phyloP scores from a whole-genome alignment of 37 sponge, comb jelly and placozoan genomes.

The Bolinopsis microptera region DNA sequence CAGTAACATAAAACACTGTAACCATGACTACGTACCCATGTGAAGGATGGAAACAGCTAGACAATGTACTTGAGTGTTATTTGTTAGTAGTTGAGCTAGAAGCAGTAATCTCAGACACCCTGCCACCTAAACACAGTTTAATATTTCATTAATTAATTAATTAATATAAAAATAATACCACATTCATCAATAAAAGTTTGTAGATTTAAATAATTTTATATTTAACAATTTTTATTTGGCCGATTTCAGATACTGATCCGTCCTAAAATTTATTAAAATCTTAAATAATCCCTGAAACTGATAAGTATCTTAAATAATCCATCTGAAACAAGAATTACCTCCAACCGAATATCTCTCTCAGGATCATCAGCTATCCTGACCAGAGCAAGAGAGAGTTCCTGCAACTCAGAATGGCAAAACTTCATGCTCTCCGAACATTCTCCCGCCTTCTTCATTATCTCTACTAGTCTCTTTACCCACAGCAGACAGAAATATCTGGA shows the following conservation, averaged over 20 bases:
- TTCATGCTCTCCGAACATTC: slow-evolving; percentile 40
- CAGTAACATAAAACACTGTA: no score
- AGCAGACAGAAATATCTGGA: slow-evolving; percentile 51
- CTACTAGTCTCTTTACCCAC: slow-evolving; percentile 41
- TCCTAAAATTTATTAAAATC: no score
- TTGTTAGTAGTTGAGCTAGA: background rate
- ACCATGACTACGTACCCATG: slow-evolving; percentile 14
- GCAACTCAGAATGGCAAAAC: background rate
- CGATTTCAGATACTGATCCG: no score
- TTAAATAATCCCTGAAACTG: no score
- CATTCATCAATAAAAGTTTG: no score
- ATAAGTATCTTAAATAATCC: no score
- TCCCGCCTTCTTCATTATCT: slow-evolving; percentile 48
- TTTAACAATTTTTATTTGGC: no score
- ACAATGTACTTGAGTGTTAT: background rate
- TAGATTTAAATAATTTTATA: no score
- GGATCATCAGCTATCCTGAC: slow-evolving; percentile 24
- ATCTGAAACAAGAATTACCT: no score
- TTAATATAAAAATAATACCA: no score
- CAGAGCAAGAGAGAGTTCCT: slow-evolving; percentile 34
- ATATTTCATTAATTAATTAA: no score
- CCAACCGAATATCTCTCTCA: slow-evolving; percentile 1
- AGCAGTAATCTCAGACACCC: slow-evolving; percentile 6
- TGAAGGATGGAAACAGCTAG: slow-evolving; percentile 4
- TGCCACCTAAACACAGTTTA: no score